Conservation (phyloP, 1,140 invertebrate species). For the Papilio helenus region DNA sequence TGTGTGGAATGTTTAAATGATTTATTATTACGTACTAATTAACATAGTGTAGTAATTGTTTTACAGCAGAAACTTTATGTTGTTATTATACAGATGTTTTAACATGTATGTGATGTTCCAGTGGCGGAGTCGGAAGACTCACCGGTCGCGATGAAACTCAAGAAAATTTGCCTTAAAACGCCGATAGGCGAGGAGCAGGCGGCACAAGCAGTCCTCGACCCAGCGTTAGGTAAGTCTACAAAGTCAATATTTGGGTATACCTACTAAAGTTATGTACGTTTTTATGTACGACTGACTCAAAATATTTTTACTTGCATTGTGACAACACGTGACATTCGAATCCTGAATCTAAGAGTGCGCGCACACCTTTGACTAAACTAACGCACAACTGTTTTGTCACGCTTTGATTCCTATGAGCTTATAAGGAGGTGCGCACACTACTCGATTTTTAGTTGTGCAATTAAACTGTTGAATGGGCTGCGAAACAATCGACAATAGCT, state of each 20-base stretch:
- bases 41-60: neutral
- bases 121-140: slow-evolving; percentile 86
- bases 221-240: slow-evolving; percentile 83
- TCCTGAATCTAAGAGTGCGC: too few relatives aligned
- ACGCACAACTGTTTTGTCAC: too few relatives aligned
- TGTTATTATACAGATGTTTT: slow-evolving; percentile 1
- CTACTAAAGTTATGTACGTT: too few relatives aligned
- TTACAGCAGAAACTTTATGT: neutral
- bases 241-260: neutral
- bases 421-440: too few relatives aligned
- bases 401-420: too few relatives aligned
- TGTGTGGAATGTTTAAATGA: neutral
- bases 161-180: slow-evolving; percentile 87
- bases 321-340: too few relatives aligned
- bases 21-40: neutral
- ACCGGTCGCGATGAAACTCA: slow-evolving; percentile 86
- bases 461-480: too few relatives aligned
- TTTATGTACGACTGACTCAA: too few relatives aligned
- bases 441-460: too few relatives aligned
- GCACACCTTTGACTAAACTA: too few relatives aligned
- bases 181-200: slow-evolving; percentile 86
- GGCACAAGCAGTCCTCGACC: slow-evolving; percentile 85
- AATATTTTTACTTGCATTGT: too few relatives aligned
- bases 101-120: slow-evolving; percentile 68
- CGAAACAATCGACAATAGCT: too few relatives aligned